Conservation (phyloP, 1,140 invertebrate species). For the Scaptomyza pallida region DNA sequence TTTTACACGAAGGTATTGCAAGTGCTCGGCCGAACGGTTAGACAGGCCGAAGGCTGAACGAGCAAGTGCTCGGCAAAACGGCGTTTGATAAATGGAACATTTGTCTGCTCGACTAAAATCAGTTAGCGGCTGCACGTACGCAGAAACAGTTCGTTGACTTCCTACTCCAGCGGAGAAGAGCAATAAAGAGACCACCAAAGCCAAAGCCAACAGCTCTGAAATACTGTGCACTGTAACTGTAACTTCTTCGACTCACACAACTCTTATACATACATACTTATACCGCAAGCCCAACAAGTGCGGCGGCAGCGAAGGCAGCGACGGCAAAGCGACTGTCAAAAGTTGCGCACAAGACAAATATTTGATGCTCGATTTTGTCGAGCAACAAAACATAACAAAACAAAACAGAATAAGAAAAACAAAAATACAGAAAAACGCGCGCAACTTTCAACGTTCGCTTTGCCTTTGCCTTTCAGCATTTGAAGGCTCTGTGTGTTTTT, state of each 20-base stretch:
- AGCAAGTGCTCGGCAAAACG: constrained; percentile 10
- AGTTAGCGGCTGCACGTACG: constrained; percentile 55
- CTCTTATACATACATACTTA: background rate
- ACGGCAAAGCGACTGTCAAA: constrained; percentile 4
- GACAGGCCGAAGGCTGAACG: constrained; percentile 3
- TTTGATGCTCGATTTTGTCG: constrained; percentile 21
- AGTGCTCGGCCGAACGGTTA: constrained; percentile 9
- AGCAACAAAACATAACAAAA: background rate
- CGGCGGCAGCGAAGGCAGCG: background rate
- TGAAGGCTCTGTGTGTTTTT: constrained; percentile 4
- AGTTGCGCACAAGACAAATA: constrained; percentile 40
- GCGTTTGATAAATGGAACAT: constrained; percentile 26
- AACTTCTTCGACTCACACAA: background rate
- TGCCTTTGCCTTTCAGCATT: background rate
- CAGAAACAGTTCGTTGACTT: constrained; percentile 63
- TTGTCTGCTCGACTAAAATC: constrained; percentile 7
- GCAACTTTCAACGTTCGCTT: constrained; percentile 32
- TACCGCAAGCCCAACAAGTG: constrained; percentile 11
- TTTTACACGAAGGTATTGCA: background rate
- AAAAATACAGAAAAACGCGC: constrained; percentile 17
- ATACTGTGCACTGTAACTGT: no score
- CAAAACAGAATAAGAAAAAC: constrained; percentile 5
- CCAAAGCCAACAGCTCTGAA: background rate
- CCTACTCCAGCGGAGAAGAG: constrained; percentile 1
- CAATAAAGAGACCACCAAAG: background rate